A percentile compares a stretch with the other conserved stretches of the same genome.
phyloP scores from a whole-genome alignment of 2,113 vertebrate species.

The Onychostoma macrolepis region DNA sequence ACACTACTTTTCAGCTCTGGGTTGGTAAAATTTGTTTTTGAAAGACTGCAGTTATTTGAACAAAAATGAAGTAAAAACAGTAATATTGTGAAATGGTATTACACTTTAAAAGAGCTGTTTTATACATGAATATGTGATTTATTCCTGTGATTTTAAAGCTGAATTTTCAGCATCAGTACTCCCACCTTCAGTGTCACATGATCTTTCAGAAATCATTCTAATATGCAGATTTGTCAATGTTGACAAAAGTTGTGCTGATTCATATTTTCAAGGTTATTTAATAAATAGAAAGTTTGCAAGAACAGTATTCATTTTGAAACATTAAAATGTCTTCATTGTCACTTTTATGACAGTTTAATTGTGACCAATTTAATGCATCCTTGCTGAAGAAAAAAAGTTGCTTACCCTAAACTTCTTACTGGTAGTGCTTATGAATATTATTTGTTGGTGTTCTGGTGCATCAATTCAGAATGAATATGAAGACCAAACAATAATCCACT shows the following conservation, averaged over 20 bases:
- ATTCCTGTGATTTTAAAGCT: background rate
- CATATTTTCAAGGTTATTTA: background rate
- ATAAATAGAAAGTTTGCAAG: background rate
- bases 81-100: background rate
- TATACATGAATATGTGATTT: background rate
- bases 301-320: background rate
- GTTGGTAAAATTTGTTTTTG: background rate
- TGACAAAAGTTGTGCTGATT: background rate
- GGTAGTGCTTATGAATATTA: background rate
- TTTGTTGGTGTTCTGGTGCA: background rate
- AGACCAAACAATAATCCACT: background rate
- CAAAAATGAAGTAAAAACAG: background rate
- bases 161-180: background rate
- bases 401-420: background rate
- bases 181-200: background rate
- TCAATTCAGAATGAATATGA: background rate
- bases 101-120: background rate
- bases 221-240: background rate
- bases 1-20: background rate
- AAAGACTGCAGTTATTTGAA: background rate
- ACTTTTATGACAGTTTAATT: background rate
- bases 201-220: background rate
- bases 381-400: too few species aligned
- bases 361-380: background rate
- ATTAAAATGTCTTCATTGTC: background rate